Percentiles rank a stretch among this genome's conserved stretches.
Conservation (phyloP, 2,797 vertebrate genomes). For the Clarias fuscus region DNA sequence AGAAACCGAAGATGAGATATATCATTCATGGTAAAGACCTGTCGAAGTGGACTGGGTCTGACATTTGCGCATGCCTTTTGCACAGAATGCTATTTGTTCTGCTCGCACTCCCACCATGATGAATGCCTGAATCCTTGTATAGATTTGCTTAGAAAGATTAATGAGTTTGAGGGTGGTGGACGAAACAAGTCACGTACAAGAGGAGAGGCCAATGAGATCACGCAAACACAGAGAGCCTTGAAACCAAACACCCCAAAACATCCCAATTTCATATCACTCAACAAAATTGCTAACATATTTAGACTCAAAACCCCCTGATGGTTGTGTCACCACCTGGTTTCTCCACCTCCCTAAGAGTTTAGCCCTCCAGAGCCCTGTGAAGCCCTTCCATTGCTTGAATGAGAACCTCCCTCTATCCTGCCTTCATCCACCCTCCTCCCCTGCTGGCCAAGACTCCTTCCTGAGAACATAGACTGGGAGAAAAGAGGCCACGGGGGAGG, state of each 20-base stretch:
- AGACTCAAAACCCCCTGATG: conserved; percentile 21
- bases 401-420: conserved; percentile 62
- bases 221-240: background rate
- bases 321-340: conserved; percentile 23
- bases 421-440: conserved; percentile 25
- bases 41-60: conserved; percentile 24
- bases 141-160: conserved; percentile 38
- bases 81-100: conserved; percentile 34
- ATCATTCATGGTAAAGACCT: conserved; percentile 16
- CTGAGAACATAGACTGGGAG: conserved; percentile 69
- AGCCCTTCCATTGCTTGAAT: conserved; percentile 59
- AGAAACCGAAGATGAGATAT: conserved; percentile 17
- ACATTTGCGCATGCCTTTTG: conserved; percentile 38
- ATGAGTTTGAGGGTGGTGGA: conserved; percentile 22
- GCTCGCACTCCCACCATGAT: background rate
- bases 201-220: conserved; percentile 1
- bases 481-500: conserved; percentile 70
- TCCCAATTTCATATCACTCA: conserved; percentile 38
- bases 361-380: conserved; percentile 4
- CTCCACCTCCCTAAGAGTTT: conserved; percentile 11
- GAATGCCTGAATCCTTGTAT: conserved; percentile 32
- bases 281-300: conserved; percentile 27
- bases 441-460: conserved; percentile 75
- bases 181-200: conserved; percentile 9
- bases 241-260: background rate